Evolutionary conservation across 2,797 vertebrate genomes (phyloP).

Genomic region (Enteromius afrohamiltoni): DNA sequence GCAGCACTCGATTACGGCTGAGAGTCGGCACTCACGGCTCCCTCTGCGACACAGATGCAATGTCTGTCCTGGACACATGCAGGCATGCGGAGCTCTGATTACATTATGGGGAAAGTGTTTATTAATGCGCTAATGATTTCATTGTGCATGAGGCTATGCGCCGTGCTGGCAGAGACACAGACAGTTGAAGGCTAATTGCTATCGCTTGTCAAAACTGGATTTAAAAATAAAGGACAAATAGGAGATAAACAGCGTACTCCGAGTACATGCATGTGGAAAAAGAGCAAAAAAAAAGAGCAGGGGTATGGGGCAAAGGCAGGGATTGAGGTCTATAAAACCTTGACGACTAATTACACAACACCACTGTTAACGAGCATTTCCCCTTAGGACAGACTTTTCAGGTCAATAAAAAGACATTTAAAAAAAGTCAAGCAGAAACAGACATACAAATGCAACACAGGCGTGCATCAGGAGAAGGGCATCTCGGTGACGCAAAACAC

Average conservation of each 20-base stretch:
- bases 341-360: constrained; percentile 70
- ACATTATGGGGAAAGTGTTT: constrained; percentile 33
- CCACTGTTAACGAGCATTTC: constrained; percentile 66
- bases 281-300: not conserved
- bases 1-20: constrained; percentile 40
- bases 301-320: constrained; percentile 48
- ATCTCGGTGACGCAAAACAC: constrained; percentile 23
- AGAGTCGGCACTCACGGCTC: constrained; percentile 22
- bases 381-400: constrained; percentile 67
- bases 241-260: not conserved
- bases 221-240: constrained; percentile 11
- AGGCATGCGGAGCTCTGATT: constrained; percentile 32
- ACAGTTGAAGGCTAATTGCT: constrained; percentile 16
- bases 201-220: not conserved
- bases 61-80: not conserved
- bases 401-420: constrained; percentile 61
- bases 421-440: constrained; percentile 59
- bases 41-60: constrained; percentile 22
- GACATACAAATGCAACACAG: constrained; percentile 43
- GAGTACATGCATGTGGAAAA: constrained; percentile 7
- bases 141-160: not conserved
- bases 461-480: constrained; percentile 28
- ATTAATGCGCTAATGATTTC: constrained; percentile 41
- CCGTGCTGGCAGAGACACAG: not conserved
- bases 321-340: constrained; percentile 64